Evolutionary conservation across 1,140 invertebrate species (phyloP), one percentile per base, ranked within the genome.

Genomic region (Pseudomyrmex sp.): DNA sequence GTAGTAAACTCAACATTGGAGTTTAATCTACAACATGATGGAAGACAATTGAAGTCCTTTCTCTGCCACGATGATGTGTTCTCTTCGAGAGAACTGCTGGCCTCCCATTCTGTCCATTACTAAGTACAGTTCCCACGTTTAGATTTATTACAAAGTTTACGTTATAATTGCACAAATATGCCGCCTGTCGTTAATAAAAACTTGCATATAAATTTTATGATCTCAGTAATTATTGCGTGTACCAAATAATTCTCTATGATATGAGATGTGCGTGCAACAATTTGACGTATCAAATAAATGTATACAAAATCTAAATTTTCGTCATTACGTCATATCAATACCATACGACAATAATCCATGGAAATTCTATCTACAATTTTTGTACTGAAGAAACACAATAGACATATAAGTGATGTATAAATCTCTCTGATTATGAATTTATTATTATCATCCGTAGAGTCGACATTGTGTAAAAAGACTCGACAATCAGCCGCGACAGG

Each of bases 41-140:
- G 23, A 18, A 66, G 26, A 76, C 58, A 10, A 69, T 66, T 35
- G 65, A 70, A 59, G 66, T 70, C 54, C 76, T 72, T 70, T 80
- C 66, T 23, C 54, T 48, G 35, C 46, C 75, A 52, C 59, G 59
- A 13, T 46, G 48, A 44, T 65, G 75, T 46, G 15, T 44, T 65
- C 7, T 74, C 48, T 54, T 69, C 20, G 52, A 79, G 23, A 35
- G 35, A 35, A 35, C 35, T 35, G 13, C 44, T 79, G 65, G 35
- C 23, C 74, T 52, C 74, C 70, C 62, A 35, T 68, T 58, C 54
- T n/a, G 65, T 70, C 76, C 54, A 80, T 80, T 80, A 80, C 54
- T n/a, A 48, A 80, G 66, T 82, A 35, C 52, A 69, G 77, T 83
- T 75, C 72, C 80, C 82, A 83, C 65, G 84, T 74, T 76, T 82